Evolutionary conservation across 2,797 vertebrate genomes (phyloP).

Genomic region (Sebastes kiyomatsui): DNA sequence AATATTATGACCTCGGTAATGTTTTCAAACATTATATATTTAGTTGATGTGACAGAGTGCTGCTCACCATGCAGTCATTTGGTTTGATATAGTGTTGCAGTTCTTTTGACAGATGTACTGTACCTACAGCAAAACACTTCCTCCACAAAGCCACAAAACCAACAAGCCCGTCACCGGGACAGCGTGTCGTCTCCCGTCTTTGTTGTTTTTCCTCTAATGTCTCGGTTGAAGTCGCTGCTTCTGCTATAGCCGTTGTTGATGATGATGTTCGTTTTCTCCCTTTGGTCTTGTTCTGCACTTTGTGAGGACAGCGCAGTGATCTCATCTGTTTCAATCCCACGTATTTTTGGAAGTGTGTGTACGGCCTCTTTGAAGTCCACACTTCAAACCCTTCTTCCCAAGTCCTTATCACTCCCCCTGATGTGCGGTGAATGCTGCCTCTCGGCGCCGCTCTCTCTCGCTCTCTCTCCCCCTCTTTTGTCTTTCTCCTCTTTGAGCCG

Average conservation of each 20-base stretch:
- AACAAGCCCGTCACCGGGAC: slow-evolving; percentile 55
- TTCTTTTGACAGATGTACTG: slow-evolving; percentile 55
- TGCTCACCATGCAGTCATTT: slow-evolving; percentile 8
- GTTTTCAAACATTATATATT: slow-evolving; percentile 56
- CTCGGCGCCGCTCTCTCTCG: slow-evolving; percentile 45
- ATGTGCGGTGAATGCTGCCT: slow-evolving; percentile 78
- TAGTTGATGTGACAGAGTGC: slow-evolving; percentile 51
- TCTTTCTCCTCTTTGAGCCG: slow-evolving; percentile 67
- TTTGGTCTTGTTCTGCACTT: slow-evolving; percentile 72
- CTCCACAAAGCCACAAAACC: slow-evolving; percentile 30
- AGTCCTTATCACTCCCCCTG: slow-evolving; percentile 79
- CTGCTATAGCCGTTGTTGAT: slow-evolving; percentile 29
- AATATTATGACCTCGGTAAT: slow-evolving; percentile 50
- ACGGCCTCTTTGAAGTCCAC: slow-evolving; percentile 74
- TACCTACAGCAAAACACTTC: slow-evolving; percentile 45
- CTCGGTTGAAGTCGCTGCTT: slow-evolving; percentile 25
- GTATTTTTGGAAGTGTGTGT: slow-evolving; percentile 73
- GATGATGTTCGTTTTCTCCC: slow-evolving; percentile 65
- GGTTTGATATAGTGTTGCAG: slow-evolving; percentile 43
- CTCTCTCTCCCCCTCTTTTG: slow-evolving; percentile 57
- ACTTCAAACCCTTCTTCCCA: slow-evolving; percentile 78
- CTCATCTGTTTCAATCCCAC: slow-evolving; percentile 76
- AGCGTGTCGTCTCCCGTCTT: slow-evolving; percentile 54
- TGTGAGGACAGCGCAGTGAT: slow-evolving; percentile 70
- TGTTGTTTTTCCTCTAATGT: slow-evolving; percentile 60